These are phyloP conservation scores for Zeus faber DNA, from an alignment of 2,113 vertebrate species.

Conservation along the genomic window DNA sequence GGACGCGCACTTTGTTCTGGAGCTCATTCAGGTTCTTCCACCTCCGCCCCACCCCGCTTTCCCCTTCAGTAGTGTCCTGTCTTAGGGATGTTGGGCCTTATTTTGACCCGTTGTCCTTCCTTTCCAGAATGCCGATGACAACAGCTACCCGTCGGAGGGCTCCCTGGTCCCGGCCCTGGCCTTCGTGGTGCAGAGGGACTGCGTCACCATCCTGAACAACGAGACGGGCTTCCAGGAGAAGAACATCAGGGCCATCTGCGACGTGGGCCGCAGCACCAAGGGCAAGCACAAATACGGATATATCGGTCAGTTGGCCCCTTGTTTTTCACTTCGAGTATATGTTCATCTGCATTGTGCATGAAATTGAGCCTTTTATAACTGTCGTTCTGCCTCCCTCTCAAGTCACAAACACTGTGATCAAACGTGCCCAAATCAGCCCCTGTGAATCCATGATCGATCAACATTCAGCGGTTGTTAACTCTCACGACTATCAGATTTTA, in stretches of 20 bases:
- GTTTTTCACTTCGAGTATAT: neutral
- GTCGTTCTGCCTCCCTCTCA: too few species aligned
- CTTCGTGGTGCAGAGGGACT: conserved; percentile 73
- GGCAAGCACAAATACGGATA: conserved; percentile 79
- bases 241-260: conserved; percentile 75
- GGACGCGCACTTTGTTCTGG: conserved; percentile 81
- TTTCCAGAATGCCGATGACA: conserved; percentile 78
- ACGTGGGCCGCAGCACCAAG: conserved; percentile 79
- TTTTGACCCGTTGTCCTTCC: neutral
- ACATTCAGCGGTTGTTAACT: too few species aligned
- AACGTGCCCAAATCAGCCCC: too few species aligned
- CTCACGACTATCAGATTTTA: too few species aligned
- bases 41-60: neutral
- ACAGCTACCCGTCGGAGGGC: conserved; percentile 58
- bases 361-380: too few species aligned
- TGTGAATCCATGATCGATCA: too few species aligned
- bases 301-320: conserved; percentile 60
- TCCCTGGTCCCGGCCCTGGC: conserved; percentile 61
- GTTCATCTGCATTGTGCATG: too few species aligned
- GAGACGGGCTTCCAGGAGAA: conserved; percentile 74
- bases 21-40: conserved; percentile 75
- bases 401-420: too few species aligned
- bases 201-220: conserved; percentile 76
- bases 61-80: too few species aligned
- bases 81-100: too few species aligned